Evolutionary conservation across 1,140 invertebrate genomes (phyloP).

Genomic region (Coelopa frigida): DNA sequence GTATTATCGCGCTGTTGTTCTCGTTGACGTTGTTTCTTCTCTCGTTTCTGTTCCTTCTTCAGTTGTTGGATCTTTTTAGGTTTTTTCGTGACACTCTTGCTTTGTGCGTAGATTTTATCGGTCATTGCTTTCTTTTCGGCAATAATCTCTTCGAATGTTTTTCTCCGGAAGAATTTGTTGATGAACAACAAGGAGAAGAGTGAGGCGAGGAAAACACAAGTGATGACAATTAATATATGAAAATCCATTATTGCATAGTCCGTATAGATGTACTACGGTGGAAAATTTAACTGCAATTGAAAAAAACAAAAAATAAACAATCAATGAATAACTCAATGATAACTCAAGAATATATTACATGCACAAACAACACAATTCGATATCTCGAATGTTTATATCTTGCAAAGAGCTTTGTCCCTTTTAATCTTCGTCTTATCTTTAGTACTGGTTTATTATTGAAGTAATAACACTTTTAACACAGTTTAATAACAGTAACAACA

Average conservation of each 20-base stretch:
- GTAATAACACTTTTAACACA: no score
- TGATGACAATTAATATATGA: constrained; percentile 42
- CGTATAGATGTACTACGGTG: no score
- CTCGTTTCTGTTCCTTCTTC: constrained; percentile 39
- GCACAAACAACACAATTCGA: no score
- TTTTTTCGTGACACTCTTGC: constrained; percentile 19
- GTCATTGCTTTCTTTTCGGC: constrained; percentile 38
- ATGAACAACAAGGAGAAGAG: constrained; percentile 40
- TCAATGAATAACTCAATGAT: no score
- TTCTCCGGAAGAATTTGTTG: constrained; percentile 40
- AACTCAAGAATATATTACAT: no score
- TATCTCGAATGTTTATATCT: no score
- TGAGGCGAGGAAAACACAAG: constrained; percentile 40
- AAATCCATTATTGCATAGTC: constrained; percentile 46
- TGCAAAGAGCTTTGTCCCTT: no score
- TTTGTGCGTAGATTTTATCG: constrained; percentile 38
- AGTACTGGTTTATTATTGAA: background rate
- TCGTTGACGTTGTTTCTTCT: constrained; percentile 33
- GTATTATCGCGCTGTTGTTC: constrained; percentile 28
- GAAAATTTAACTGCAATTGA: no score
- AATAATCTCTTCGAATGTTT: constrained; percentile 41
- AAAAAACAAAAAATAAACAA: no score
- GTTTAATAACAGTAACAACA: no score
- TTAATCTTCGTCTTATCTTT: background rate
- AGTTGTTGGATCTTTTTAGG: constrained; percentile 28